Base-by-base conservation (phyloP, 2,797 vertebrate genomes). In the Enteromius afrohamiltoni region DNA sequence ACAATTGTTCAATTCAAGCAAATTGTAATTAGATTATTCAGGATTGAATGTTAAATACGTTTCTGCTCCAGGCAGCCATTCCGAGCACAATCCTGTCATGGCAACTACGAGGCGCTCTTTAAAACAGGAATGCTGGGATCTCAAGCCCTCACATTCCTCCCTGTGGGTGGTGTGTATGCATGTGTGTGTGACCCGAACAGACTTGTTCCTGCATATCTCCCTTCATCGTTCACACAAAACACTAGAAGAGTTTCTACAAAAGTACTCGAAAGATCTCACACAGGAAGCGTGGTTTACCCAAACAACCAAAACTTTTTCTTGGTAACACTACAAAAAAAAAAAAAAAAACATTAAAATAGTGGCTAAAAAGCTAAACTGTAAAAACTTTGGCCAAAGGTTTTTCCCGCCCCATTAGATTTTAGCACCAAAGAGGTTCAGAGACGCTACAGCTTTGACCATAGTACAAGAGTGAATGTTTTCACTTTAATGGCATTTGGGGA, bases 111-210 rank as follows among this genome's bases (percentile, higher is more conserved):
- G 85, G 62, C 60, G 47, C 55, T 64, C 55, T 67, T 87, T 79
- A 75, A 42, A 21, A 58, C 58, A 86, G 83, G 87, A 89, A 87
- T 89, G 85, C 23, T n/a, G 45, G 55, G 67, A 77, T 85, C 60
- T 19, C 73, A 47, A 80, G n/a, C 85, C 40, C 60, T 67, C 70
- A 85, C 87, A 86, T 89, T 88, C 83, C 80, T 78, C 65, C 17
- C 77, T 58, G 51, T 77, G 58, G 23, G 69, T 74, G 67, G 81
- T 68, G 84, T 53, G 69, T 60, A 79, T 79, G 58, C 69, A 65
- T 55, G 51, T 49, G 55, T 49, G 26, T 65, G 77, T 79, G 77
- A 45, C 29, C n/a, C 40, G 9, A 62, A 37, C 68, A 86, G 42
- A 45, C 73, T 53, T 60, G 77, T 68, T 62, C 77, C 64, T 47